Percentiles rank a stretch among this genome's conserved stretches.
These are phyloP conservation scores for Brachypteracias leptosomus DNA, from an alignment of 2,113 vertebrate genomes.

Conservation along the genomic window DNA sequence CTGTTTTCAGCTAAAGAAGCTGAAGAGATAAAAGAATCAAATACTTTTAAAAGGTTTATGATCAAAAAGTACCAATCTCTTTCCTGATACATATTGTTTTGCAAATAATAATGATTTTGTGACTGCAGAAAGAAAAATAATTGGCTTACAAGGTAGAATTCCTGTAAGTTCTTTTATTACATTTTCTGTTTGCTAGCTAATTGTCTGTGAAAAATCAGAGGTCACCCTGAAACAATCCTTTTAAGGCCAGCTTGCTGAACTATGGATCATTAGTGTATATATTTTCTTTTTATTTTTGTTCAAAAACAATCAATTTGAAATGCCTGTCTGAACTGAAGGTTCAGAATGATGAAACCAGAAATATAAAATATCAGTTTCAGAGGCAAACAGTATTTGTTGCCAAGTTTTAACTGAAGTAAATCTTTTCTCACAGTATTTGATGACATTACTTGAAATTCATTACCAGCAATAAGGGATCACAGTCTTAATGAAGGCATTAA, in stretches of 20 bases:
- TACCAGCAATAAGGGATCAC: neutral
- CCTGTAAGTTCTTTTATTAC: neutral
- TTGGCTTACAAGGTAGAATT: neutral
- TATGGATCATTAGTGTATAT: slow-evolving; percentile 4
- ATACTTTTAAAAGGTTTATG: neutral
- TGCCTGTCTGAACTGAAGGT: neutral
- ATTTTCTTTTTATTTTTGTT: neutral
- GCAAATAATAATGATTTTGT: slow-evolving; percentile 15
- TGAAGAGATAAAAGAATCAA: neutral
- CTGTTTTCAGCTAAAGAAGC: neutral
- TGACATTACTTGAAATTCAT: neutral
- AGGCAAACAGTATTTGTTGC: neutral
- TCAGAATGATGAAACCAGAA: slow-evolving; percentile 16
- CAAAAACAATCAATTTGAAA: slow-evolving; percentile 15
- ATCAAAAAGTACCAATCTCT: neutral
- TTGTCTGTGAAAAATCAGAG: slow-evolving; percentile 32
- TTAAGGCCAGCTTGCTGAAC: neutral
- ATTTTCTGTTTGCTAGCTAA: slow-evolving; percentile 26
- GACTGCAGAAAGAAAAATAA: slow-evolving; percentile 26
- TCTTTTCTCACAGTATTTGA: neutral
- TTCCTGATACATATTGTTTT: neutral
- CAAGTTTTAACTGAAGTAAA: neutral
- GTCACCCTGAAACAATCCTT: slow-evolving; percentile 11
- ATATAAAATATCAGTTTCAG: slow-evolving; percentile 3
- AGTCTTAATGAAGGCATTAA: neutral